A percentile compares a stretch with the other conserved stretches of the same genome.
phyloP scores from a whole-genome alignment of 2,888 invertebrate species.

The Patella caerulea region DNA sequence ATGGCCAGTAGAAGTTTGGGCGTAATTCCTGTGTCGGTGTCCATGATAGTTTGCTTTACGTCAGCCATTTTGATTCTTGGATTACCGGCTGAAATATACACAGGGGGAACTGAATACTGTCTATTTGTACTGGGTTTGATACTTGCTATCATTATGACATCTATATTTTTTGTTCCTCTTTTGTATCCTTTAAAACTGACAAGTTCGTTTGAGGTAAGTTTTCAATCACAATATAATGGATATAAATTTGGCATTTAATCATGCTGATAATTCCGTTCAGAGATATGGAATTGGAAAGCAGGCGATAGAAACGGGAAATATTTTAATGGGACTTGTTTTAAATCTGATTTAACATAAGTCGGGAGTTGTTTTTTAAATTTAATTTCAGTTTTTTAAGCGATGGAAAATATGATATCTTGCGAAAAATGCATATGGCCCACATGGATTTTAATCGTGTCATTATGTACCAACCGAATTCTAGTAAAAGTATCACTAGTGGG shows the following conservation, averaged over 20 bases:
- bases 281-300: too few species aligned
- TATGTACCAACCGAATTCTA: too few species aligned
- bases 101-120: constrained; percentile 57
- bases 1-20: constrained; percentile 63
- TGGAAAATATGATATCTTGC: too few species aligned
- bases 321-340: too few species aligned
- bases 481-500: too few species aligned
- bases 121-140: constrained; percentile 47
- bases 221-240: background rate
- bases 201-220: constrained; percentile 54
- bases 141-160: constrained; percentile 44
- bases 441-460: too few species aligned
- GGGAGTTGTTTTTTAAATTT: too few species aligned
- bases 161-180: constrained; percentile 50
- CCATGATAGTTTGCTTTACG: constrained; percentile 66
- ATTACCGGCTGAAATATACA: constrained; percentile 64
- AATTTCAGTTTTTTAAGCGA: too few species aligned
- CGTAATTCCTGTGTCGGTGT: constrained; percentile 60
- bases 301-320: too few species aligned
- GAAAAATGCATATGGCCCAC: too few species aligned
- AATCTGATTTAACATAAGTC: too few species aligned
- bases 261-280: constrained; percentile 10
- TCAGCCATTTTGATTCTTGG: constrained; percentile 66
- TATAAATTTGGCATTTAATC: background rate
- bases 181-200: constrained; percentile 53